Evolutionary conservation across 2,888 invertebrate species (phyloP).

Genomic region (Drosophila rellima): DNA sequence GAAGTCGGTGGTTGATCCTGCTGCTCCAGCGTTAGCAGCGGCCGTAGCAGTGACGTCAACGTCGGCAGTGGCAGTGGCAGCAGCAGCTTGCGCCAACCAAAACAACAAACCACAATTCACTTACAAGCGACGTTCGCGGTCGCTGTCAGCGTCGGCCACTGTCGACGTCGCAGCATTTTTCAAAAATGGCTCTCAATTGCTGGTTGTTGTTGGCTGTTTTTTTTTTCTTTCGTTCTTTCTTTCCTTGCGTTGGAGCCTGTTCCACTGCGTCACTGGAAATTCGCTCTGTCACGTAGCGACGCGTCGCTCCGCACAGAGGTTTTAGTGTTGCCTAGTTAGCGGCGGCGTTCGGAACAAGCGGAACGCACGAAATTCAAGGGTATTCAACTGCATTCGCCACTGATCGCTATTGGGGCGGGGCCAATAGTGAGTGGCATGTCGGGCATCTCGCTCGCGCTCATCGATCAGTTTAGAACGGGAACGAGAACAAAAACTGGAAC

Average conservation of each 20-base stretch:
- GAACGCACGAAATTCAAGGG: conserved; percentile 14
- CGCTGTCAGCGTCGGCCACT: conserved; percentile 46
- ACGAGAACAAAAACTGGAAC: not conserved
- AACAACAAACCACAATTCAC: conserved; percentile 84
- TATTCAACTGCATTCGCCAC: not conserved
- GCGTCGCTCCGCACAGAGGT: not conserved
- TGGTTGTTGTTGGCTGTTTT: conserved; percentile 7
- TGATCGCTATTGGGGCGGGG: conserved; percentile 46
- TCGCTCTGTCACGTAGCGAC: conserved; percentile 4
- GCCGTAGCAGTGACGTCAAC: conserved; percentile 34
- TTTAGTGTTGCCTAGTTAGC: conserved; percentile 67
- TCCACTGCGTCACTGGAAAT: conserved; percentile 53
- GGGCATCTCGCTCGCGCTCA: conserved; percentile 20
- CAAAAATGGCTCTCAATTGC: conserved; percentile 52
- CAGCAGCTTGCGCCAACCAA: conserved; percentile 73
- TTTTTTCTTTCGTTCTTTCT: conserved; percentile 1
- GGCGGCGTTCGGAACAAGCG: conserved; percentile 54
- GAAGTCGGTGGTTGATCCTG: conserved; percentile 69
- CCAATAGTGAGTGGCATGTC: not conserved
- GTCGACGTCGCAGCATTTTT: conserved; percentile 34
- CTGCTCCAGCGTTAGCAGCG: conserved; percentile 37
- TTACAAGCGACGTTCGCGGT: conserved; percentile 75
- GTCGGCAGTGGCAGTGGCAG: conserved; percentile 29
- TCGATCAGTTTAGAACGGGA: not conserved
- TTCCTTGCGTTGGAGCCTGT: conserved; percentile 22